These are phyloP conservation scores for Drosophila cardini DNA, from an alignment of 1,140 invertebrate genomes.

Conservation along the genomic window DNA sequence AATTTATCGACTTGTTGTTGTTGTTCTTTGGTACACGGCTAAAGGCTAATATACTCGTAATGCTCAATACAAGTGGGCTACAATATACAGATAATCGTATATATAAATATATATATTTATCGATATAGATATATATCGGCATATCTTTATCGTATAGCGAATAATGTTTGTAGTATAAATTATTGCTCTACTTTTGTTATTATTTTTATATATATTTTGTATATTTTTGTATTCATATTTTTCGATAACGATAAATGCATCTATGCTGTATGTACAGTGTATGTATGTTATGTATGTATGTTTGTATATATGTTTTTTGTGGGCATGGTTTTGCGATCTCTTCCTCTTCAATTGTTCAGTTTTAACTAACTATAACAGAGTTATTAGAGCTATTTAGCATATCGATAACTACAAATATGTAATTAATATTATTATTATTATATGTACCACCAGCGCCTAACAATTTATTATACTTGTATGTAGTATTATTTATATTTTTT, in stretches of 20 bases:
- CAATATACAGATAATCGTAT: slow-evolving; percentile 55
- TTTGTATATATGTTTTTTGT: slow-evolving; percentile 35
- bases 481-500: slow-evolving; percentile 38
- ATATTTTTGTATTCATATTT: slow-evolving; percentile 30
- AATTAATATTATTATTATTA: slow-evolving; percentile 40
- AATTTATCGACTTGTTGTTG: slow-evolving; percentile 33
- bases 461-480: slow-evolving; percentile 37
- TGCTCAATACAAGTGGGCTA: slow-evolving; percentile 58
- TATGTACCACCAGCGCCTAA: slow-evolving; percentile 41
- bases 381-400: slow-evolving; percentile 57
- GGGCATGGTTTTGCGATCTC: slow-evolving; percentile 25
- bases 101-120: slow-evolving; percentile 29
- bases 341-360: slow-evolving; percentile 41
- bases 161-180: slow-evolving; percentile 50
- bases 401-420: slow-evolving; percentile 37
- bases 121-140: slow-evolving; percentile 44
- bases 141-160: slow-evolving; percentile 43
- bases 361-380: slow-evolving; percentile 77
- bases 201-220: slow-evolving; percentile 25
- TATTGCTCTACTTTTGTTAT: slow-evolving; percentile 73
- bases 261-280: slow-evolving; percentile 73
- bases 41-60: slow-evolving; percentile 63
- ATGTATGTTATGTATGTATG: slow-evolving; percentile 27
- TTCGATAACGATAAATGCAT: slow-evolving; percentile 51
- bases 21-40: slow-evolving; percentile 77